Evolutionary conservation across 37 sponge, comb jelly and placozoan species (phyloP), one percentile per base, ranked within the genome.

Genomic region (Aplysina aerophoba): DNA sequence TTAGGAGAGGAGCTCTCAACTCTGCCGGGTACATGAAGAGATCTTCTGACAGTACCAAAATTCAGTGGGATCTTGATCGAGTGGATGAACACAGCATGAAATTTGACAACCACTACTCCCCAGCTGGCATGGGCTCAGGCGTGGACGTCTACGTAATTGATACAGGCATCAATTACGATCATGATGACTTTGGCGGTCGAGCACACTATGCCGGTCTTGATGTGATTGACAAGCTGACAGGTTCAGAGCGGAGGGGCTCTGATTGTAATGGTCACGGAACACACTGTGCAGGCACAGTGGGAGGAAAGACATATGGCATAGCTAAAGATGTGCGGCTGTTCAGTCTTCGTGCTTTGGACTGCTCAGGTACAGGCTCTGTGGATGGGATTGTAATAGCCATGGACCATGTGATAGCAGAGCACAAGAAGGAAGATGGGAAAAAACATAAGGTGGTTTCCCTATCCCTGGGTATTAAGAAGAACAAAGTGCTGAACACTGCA

Each of bases 211-310:
- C 71, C 57, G 94, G 94, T 0, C 85, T 88, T 65, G 94, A 94
- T 81, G 87, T 87, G 14, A 81, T 94, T 20, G 92, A 94, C 35
- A 31, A 86, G 3, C 77, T 87, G 3, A 88, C 87, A 19, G 92
- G 90, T 0, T 82, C 85, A 16, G 73, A 80, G 17, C 63, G 25
- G 62, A 22, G 75, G 58, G 92, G 95, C n/a, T 44, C 15, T 0
- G 95, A 94, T 58, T 94, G 95, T 80, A 85, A 90, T 57, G 91
- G 94, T 12, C 94, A 94, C 36, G 94, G 94, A 11, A 88, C 94
- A 0, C 94, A 94, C 66, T 86, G 88, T 83, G 94, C 94, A 14
- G 91, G 86, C 0, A 90, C 84, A 24, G 89, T 87, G 24, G 94
- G 90, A 53, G 94, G 94, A 0, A 90, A 83, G 39, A 88, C 71